These are phyloP conservation scores for Tribolium freemani DNA, from an alignment of 2,888 invertebrate genomes.

Conservation along the genomic window DNA sequence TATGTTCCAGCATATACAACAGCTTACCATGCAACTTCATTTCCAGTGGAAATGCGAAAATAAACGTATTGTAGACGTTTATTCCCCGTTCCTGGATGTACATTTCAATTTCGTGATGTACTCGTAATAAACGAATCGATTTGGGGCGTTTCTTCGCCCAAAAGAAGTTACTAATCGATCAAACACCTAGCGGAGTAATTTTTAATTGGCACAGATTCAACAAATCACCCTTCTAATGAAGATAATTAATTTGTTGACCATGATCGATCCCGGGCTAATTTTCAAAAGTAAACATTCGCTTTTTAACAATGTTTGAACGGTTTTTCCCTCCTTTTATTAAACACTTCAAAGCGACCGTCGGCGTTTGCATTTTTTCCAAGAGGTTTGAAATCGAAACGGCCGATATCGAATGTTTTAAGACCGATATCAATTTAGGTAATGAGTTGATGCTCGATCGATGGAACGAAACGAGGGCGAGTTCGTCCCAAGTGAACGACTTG, in stretches of 20 bases:
- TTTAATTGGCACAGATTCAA: conserved; percentile 9
- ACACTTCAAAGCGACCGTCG: conserved; percentile 25
- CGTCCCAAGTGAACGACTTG: conserved; percentile 44
- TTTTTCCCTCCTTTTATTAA: not conserved
- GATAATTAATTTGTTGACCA: conserved; percentile 26
- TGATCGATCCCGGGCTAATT: conserved; percentile 15
- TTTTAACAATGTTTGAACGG: conserved; percentile 33
- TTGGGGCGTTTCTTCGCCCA: not conserved
- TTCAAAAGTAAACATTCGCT: conserved; percentile 25
- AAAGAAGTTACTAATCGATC: not conserved
- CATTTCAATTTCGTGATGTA: not conserved
- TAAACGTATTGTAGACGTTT: conserved; percentile 13
- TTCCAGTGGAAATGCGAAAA: conserved; percentile 24
- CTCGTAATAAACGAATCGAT: not conserved
- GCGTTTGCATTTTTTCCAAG: conserved; percentile 23
- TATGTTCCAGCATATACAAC: conserved; percentile 2
- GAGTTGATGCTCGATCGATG: conserved; percentile 49
- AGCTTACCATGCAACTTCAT: conserved; percentile 16
- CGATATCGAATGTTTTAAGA: too few species aligned
- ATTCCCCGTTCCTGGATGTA: too few species aligned
- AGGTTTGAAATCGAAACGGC: conserved; percentile 28
- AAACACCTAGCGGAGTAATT: not conserved
- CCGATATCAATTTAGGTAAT: conserved; percentile 56
- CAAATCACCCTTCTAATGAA: not conserved
- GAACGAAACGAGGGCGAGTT: conserved; percentile 13